phyloP scores from a whole-genome alignment of 1,140 invertebrate genomes.

The Calosoma granatense region DNA sequence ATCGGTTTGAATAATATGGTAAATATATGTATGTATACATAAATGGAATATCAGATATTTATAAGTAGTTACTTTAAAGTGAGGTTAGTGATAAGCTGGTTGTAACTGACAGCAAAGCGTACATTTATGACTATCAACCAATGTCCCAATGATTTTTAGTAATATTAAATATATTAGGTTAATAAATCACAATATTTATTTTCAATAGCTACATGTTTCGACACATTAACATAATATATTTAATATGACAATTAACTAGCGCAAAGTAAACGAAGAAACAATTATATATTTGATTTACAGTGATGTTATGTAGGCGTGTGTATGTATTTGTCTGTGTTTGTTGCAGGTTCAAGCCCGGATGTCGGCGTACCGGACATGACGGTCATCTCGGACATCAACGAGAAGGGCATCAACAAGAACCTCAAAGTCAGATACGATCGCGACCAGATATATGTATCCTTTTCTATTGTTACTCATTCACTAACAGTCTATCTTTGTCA shows the following conservation, averaged over 20 bases:
- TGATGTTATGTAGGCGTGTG: not conserved
- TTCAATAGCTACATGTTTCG: no score
- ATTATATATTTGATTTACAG: not conserved
- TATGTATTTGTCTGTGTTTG: slow-evolving; percentile 17
- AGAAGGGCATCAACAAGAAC: slow-evolving; percentile 84
- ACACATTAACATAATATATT: not conserved
- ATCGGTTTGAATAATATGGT: no score
- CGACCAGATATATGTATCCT: slow-evolving; percentile 91
- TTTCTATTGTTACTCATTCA: slow-evolving; percentile 33
- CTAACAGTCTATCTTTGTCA: not conserved
- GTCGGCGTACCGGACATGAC: slow-evolving; percentile 84
- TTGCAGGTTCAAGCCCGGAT: slow-evolving; percentile 48
- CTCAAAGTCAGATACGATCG: slow-evolving; percentile 71
- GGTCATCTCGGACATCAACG: slow-evolving; percentile 84
- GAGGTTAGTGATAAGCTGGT: not conserved
- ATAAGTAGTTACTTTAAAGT: not conserved
- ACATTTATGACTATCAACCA: no score
- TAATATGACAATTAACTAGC: not conserved
- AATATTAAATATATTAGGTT: not conserved
- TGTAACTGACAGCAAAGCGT: not conserved
- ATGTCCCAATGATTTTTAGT: not conserved
- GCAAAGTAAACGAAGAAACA: not conserved
- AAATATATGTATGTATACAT: not conserved
- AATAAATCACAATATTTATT: not conserved
- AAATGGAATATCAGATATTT: not conserved